Base-by-base conservation (phyloP, 37 sponge, comb jelly and placozoan genomes). In the Axinella damicornis region DNA sequence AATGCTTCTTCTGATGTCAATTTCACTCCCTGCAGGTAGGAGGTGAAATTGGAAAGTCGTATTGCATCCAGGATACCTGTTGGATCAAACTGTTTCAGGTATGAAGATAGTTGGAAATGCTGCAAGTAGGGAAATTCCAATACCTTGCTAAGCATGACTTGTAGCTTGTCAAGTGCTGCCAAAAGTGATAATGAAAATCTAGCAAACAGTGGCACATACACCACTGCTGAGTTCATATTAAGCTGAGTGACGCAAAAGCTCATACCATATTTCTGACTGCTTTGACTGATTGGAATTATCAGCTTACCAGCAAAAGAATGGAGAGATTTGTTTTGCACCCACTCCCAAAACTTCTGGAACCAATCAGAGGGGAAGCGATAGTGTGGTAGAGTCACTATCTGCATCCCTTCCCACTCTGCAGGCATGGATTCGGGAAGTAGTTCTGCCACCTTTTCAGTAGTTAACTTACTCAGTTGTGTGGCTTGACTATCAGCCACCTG, bases 261-360 rank as follows among this genome's bases (percentile, higher is more conserved):
- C 22, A 17, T 41, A 18, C 22, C 13, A 33, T 40, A n/a, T 22
- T 39, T 2, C 40, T 12, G 25, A 14, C 22, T 27, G 12, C 62
- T 61, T 5, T 21, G 14, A 9, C 46, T 46, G 20, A 75, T 39
- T 4, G 86, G 86, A 56, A 85, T 33, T 33, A 85, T 9, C 14
- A 67, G 59, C 6, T 39, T 31, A 14, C 38, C 35, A n/a, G 21
- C 69, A 76, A 85, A 85, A 0, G 14, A 46, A 0, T 14, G 0
- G 20, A 85, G 33, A 37, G 66, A 21, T 31, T 77, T 20, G 14
- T 21, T 5, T 33, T 33, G 56, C 18, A 85, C 70, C 86, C 86
- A 85, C 41, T 69, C 53, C 86, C 86, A 85, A 38, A 85, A 85
- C 18, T 17, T 68, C 35, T 77, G n/a, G 32, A 85, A 56, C 86